Evolutionary conservation across 2,888 invertebrate species (phyloP), one percentile per base, ranked within the genome.

Genomic region (Eledone cirrhosa): DNA sequence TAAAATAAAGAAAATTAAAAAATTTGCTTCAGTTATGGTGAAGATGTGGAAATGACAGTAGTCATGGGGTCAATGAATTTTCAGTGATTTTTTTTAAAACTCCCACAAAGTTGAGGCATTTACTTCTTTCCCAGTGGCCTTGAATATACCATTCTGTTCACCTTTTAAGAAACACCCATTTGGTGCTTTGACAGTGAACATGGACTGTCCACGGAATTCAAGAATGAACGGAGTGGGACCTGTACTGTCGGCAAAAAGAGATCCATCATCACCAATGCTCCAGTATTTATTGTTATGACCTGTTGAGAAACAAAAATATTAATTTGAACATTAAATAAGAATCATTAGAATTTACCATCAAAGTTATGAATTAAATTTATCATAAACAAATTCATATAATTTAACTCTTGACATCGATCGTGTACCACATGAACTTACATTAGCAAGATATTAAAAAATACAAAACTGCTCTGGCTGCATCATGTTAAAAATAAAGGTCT

Each of bases 271-370:
- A 90, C 95, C 95, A 78, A 96, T 94, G 91, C 95, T 95, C 97
- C 97, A 97, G 92, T 97, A 98, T 91, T 96, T 96, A 87, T 95
- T 95, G 92, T 95, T 97, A 90, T 95, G 95, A 85, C 96, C 96
- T 96, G 91, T 27, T 91, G 84, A 41, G 11, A 41, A 41, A 41
- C 8, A 41, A 41, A 41, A 3, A 41, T 2, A 41, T 0, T 8
- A 41, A 41, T 41, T 41, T 41, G 41, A 41, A 41, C 5, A 41
- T 41, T 41, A 41, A 41, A 8, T 8, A 11, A 41, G 5, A 11
- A 8, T 8, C 8, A 41, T 8, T 1, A 41, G 11, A 41, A 41
- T 41, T 41, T 41, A 41, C 41, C 41, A 41, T 41, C 5, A 41
- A 41, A 41, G 11, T 41, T 41, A 8, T 11, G 11, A 41, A 0